Evolutionary conservation across 35 echinoderm and acorn worm genomes (phyloP), one percentile per base, ranked within the genome.

Genomic region (Hemicentrotus pulcherrimus): DNA sequence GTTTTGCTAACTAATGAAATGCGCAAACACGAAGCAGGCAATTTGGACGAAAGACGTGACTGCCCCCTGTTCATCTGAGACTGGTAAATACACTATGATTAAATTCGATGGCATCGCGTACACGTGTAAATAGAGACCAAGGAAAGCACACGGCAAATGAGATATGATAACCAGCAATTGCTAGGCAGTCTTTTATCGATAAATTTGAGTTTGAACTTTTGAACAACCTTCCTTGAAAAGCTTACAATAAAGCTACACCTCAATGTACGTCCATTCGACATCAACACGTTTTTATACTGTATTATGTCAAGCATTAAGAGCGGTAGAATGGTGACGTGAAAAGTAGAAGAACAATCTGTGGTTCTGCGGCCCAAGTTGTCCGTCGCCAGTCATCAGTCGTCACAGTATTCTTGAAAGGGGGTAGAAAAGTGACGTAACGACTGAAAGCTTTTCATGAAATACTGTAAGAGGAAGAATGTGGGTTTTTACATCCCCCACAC

Each of bases 51-150:
- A 47, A 41, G 88, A 32, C 88, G 88, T 90, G 88, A 90, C 88
- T 90, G 32, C 15, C 32, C 32, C n/a, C 88, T 46, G 88, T 45
- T 28, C 88, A 90, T 33, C 19, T 2, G 32, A 90, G 88, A 90
- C 88, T 90, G 88, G 88, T 90, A 90, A 89, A 89, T 89, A 89
- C 87, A 35, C 87, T 14, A 89, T 89, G 32, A 45, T 90, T 90
- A 90, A 90, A 90, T 90, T 90, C 45, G 88, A 90, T 90, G 88
- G 88, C 31, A 90, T 90, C 88, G 32, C 33, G 30, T 90, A 90
- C 88, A 90, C 88, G 32, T 90, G 88, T 90, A 90, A 90, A 90
- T 47, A 90, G 88, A 90, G 88, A 33, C 32, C 19, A 90, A 32
- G 7, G 32, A 90, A 90, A 47, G 32, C 32, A 47, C 32, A 90